Conservation (phyloP, 1,140 invertebrate genomes). For the Amphibalanus amphitrite region DNA sequence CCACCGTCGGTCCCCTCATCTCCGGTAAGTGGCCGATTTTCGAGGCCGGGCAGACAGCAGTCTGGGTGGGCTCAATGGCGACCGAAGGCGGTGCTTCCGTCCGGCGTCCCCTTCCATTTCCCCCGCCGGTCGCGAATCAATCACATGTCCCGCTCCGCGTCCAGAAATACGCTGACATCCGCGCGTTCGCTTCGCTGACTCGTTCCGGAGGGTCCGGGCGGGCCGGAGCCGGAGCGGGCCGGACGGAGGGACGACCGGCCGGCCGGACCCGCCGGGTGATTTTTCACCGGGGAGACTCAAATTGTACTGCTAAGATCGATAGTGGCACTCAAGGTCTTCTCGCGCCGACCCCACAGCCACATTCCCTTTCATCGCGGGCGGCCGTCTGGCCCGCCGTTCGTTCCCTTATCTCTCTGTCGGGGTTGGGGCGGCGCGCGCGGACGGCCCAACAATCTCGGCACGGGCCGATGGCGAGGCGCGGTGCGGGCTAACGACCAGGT, state of each 20-base stretch:
- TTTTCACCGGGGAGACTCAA: not conserved
- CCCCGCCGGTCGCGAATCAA: not conserved
- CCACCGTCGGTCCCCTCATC: not conserved
- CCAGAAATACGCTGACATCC: not conserved
- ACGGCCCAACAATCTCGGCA: not conserved
- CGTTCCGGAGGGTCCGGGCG: no score
- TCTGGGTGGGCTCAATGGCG: no score
- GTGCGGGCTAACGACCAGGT: not conserved
- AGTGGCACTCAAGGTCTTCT: not conserved
- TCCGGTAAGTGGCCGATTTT: not conserved
- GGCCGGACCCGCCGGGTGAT: not conserved
- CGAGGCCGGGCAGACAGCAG: not conserved
- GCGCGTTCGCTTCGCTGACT: no score
- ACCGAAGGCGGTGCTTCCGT: not conserved
- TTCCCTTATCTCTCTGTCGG: not conserved
- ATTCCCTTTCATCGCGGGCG: not conserved
- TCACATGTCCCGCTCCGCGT: not conserved
- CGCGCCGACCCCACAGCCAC: not conserved
- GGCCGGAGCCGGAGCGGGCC: no score
- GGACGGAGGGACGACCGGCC: not conserved
- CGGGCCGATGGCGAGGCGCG: no score
- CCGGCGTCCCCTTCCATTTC: slow-evolving; percentile 1
- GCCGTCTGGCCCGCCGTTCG: not conserved
- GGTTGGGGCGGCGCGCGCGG: not conserved
- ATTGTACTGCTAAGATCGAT: not conserved